Conservation (phyloP, 2,797 vertebrate genomes). For the Okamejei kenojei region DNA sequence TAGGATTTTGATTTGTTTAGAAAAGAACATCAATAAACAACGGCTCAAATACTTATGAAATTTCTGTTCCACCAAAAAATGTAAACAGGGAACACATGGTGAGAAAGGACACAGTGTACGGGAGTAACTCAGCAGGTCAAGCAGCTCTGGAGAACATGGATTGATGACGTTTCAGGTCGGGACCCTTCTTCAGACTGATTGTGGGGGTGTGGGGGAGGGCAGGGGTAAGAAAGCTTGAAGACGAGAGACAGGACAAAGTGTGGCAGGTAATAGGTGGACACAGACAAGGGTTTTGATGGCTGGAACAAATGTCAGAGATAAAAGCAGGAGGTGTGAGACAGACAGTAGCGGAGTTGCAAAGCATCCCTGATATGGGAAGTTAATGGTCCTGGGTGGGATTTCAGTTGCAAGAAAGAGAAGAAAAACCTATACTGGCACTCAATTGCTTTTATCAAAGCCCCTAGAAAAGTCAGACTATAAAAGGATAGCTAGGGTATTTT, state of each 20-base stretch:
- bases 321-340: no score
- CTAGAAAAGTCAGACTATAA: not conserved
- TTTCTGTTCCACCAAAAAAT: not conserved
- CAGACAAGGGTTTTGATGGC: no score
- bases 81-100: not conserved
- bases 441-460: not conserved
- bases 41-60: not conserved
- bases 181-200: no score
- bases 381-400: not conserved
- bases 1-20: not conserved
- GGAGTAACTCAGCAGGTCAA: no score
- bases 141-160: no score
- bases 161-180: no score
- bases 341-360: not conserved
- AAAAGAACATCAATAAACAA: not conserved
- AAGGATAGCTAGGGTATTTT: not conserved
- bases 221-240: no score
- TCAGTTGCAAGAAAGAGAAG: not conserved
- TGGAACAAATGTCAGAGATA: no score
- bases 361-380: not conserved
- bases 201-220: no score
- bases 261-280: no score
- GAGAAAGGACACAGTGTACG: no score
- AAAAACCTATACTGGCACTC: not conserved
- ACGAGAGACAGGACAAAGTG: no score